Evolutionary conservation across 2,888 invertebrate species (phyloP), one percentile per base, ranked within the genome.

Genomic region (Phengaris arion): DNA sequence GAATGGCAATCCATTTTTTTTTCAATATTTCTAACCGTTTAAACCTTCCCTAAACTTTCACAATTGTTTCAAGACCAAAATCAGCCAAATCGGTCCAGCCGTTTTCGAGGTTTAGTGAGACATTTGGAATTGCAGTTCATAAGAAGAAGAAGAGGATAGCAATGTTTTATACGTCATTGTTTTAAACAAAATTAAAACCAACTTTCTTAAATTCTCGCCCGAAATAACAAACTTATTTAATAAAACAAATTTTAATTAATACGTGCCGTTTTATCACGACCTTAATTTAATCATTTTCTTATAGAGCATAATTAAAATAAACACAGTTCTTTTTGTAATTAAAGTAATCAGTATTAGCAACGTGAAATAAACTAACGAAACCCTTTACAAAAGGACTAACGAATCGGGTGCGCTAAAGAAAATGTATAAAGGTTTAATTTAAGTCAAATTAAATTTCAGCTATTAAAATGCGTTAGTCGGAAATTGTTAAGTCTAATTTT

Each of bases 241-340:
- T 10, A 59, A 35, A 64, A 64, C 64, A 35, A 64, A 64, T 6
- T 64, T 64, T 64, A 64, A 64, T 64, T 45, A 64, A 64, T 64
- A 64, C 64, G 35, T 59, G 64, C 45, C 35, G 22, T 35, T 64
- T 5, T 64, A 45, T 59, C 59, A 13, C 64, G 64, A 35, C 35
- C 0, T 64, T 13, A 45, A 45, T 64, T 64, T 12, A 35, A 45
- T 64, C 12, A 64, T 35, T 12, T 64, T 64, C 10, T 22, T n/a
- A n/a, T n/a, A 2, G 35, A 64, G 35, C 12, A 45, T 64, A 64
- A 64, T 64, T 64, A 64, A 64, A 64, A 64, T 45, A 64, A 64
- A 64, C 64, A 64, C 64, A 64, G 64, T 64, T 35, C 64, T 64
- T 22, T 45, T 64, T 2, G 12, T 64, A 64, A 64, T 45, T 45